A percentile compares a stretch with the other conserved stretches of the same genome.
These are phyloP conservation scores for Prunella himalayana DNA, from an alignment of 2,113 vertebrate genomes.

Conservation along the genomic window DNA sequence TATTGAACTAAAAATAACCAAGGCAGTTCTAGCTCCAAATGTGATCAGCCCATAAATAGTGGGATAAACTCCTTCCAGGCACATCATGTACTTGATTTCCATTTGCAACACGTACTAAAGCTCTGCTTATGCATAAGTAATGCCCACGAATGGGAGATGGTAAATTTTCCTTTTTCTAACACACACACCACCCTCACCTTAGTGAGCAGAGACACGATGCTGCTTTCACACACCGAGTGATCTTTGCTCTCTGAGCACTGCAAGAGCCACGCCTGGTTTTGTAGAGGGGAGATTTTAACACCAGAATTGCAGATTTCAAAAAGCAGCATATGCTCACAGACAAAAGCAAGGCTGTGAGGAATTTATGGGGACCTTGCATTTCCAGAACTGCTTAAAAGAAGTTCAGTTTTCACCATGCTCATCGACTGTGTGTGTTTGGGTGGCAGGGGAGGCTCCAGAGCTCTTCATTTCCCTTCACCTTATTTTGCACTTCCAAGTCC, in stretches of 20 bases:
- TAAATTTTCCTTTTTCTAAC: not conserved
- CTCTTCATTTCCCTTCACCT: not conserved
- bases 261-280: not conserved
- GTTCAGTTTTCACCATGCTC: not conserved
- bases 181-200: not conserved
- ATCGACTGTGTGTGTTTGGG: not conserved
- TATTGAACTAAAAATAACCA: slow-evolving; percentile 36
- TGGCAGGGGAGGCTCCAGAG: not conserved
- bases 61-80: slow-evolving; percentile 28
- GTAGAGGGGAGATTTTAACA: not conserved
- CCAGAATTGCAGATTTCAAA: not conserved
- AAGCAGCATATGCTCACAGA: not conserved
- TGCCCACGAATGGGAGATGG: not conserved
- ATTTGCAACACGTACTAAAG: slow-evolving; percentile 1
- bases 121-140: not conserved
- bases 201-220: not conserved
- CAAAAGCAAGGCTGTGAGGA: not conserved
- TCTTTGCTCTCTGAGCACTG: not conserved
- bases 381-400: not conserved
- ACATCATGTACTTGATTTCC: slow-evolving; percentile 39
- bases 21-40: slow-evolving; percentile 6
- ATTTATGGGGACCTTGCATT: not conserved
- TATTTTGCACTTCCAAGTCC: not conserved
- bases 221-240: not conserved
- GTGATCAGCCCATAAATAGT: slow-evolving; percentile 42